Conservation (phyloP, 2,888 invertebrate species). For the Epinotia nisella region DNA sequence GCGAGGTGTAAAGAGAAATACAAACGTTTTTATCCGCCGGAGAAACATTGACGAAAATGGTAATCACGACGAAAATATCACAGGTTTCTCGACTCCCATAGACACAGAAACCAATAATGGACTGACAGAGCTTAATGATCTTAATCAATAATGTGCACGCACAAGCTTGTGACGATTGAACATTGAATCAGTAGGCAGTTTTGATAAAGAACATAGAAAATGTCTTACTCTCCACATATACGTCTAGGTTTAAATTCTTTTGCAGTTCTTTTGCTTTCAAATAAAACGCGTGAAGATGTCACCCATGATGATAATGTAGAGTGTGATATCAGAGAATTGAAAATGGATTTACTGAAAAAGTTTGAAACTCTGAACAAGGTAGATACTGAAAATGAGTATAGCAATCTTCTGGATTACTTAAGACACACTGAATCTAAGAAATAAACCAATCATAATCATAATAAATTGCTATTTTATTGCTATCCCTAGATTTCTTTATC, state of each 20-base stretch:
- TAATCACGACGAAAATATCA: background rate
- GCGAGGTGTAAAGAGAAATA: conserved; percentile 61
- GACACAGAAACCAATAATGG: background rate
- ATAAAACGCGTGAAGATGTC: background rate
- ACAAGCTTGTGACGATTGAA: background rate
- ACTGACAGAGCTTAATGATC: background rate
- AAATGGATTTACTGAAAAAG: conserved; percentile 9
- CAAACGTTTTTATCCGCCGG: conserved; percentile 63
- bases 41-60: background rate
- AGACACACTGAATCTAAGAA: background rate
- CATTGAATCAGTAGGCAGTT: background rate
- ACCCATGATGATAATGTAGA: conserved; percentile 16
- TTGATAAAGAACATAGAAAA: background rate
- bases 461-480: background rate
- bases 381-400: conserved; percentile 22
- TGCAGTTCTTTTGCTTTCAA: background rate
- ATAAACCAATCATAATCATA: conserved; percentile 1
- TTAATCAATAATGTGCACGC: background rate
- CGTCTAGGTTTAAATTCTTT: background rate
- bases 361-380: conserved; percentile 9
- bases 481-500: no score
- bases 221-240: background rate
- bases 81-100: no score
- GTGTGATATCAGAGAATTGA: conserved; percentile 4
- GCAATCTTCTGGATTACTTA: background rate